Evolutionary conservation across 2,888 invertebrate genomes (phyloP), one percentile per base, ranked within the genome.

Genomic region (Chouioia cunea): DNA sequence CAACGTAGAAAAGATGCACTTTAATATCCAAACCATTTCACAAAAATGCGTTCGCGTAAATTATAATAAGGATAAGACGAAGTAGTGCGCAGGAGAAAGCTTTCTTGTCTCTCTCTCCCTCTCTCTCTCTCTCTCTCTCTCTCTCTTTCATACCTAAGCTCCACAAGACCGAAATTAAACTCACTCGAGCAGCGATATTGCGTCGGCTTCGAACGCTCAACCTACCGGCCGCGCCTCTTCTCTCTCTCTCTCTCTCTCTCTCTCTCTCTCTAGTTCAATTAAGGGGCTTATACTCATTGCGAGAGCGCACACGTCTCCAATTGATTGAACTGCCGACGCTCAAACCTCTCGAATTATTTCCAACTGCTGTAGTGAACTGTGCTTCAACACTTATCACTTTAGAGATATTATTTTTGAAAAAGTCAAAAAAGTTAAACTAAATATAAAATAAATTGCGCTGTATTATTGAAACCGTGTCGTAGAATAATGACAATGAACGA

Each of bases 161-260:
- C 6, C 27, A 27, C 27, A 27, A 27, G 27, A 27, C 27, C 27
- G 48, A 66, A 73, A 70, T 69, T 73, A 73, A 73, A 67, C 70
- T 62, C 73, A 54, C 62, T 58, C 70, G 59, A 59, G 20, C 73
- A 43, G n/a, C 22, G 64, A 70, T 73, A 67, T 73, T 69, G 65
- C 62, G 60, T 43, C 43, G 58, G 66, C 27, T 22, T 53, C 16
- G 43, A 43, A 27, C 27, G 27, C 27, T 27, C 27, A 27, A 27
- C 27, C 27, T 27, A 27, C 27, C 27, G 27, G 27, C 6, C 14
- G 47, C n/a, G 47, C 3, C 47, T 47, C n/a, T 47, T 14, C 47
- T 47, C 57, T 46, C 59, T 27, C 3, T 27, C 27, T 27, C 27
- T 6, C 27, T 27, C 27, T 4, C 27, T 27, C 59, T 27, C 3